These are phyloP conservation scores for Gymnarchus niloticus DNA, from an alignment of 2,113 vertebrate species.

Conservation along the genomic window DNA sequence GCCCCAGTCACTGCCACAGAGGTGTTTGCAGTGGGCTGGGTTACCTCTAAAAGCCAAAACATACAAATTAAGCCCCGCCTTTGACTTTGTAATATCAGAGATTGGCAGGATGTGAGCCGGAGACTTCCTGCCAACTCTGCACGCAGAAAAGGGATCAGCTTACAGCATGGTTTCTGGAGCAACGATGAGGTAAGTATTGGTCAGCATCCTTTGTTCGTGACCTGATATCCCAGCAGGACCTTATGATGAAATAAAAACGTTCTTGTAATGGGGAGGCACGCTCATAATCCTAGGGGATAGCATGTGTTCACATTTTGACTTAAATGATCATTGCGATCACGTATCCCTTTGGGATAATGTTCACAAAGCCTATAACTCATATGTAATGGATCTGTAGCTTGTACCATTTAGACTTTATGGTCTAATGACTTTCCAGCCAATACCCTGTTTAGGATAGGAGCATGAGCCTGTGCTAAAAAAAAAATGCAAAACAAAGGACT, in stretches of 20 bases:
- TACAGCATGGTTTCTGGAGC: neutral
- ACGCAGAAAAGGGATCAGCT: neutral
- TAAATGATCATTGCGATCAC: neutral
- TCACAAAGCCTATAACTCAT: conserved; percentile 32
- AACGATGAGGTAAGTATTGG: neutral
- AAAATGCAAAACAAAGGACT: neutral
- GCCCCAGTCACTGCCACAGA: neutral
- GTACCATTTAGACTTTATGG: neutral
- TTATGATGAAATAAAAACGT: neutral
- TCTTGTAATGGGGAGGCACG: neutral
- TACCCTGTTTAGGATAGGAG: neutral
- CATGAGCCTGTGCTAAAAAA: neutral
- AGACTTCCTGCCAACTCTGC: neutral
- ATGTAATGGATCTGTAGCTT: neutral
- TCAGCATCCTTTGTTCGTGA: neutral
- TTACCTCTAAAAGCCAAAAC: neutral
- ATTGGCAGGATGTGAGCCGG: neutral
- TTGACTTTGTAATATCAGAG: neutral
- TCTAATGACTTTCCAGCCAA: neutral
- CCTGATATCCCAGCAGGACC: neutral
- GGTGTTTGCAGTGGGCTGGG: neutral
- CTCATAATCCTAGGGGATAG: no score
- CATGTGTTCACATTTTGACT: neutral
- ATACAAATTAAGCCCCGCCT: neutral
- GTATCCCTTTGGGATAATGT: conserved; percentile 37